Conservation (phyloP, 2,113 vertebrate genomes). For the Apaloderma vittatum region DNA sequence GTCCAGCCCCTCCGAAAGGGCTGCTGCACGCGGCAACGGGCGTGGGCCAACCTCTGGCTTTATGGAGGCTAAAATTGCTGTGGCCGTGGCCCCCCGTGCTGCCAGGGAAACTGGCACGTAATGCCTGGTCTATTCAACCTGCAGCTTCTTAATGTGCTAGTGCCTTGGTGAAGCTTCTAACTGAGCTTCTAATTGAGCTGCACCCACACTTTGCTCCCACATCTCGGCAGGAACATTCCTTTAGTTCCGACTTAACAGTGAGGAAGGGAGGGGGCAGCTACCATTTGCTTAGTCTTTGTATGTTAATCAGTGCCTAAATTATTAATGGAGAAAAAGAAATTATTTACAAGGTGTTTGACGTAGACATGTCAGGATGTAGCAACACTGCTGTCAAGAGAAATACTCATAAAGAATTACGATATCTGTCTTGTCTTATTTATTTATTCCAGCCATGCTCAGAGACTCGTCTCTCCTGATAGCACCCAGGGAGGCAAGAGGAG, state of each 20-base stretch:
- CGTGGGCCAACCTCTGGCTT: neutral
- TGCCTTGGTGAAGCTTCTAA: neutral
- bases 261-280: slow-evolving; percentile 15
- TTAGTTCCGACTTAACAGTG: slow-evolving; percentile 22
- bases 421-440: slow-evolving; percentile 69
- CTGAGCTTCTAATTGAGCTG: neutral
- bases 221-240: neutral
- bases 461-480: slow-evolving; percentile 24
- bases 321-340: slow-evolving; percentile 75
- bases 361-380: slow-evolving; percentile 56
- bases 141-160: neutral
- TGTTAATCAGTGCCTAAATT: slow-evolving; percentile 77
- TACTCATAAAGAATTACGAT: slow-evolving; percentile 59
- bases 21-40: rapidly evolving
- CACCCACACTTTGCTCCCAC: neutral
- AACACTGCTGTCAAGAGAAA: slow-evolving; percentile 71
- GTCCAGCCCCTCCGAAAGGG: neutral
- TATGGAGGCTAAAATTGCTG: neutral
- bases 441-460: slow-evolving; percentile 54
- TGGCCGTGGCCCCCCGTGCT: neutral
- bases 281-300: slow-evolving; percentile 72
- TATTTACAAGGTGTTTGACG: slow-evolving; percentile 75
- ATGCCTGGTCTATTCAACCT: neutral
- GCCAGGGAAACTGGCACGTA: neutral
- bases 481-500: neutral